Conservation (phyloP, 2,797 vertebrate genomes). For the Anniella stebbinsi region DNA sequence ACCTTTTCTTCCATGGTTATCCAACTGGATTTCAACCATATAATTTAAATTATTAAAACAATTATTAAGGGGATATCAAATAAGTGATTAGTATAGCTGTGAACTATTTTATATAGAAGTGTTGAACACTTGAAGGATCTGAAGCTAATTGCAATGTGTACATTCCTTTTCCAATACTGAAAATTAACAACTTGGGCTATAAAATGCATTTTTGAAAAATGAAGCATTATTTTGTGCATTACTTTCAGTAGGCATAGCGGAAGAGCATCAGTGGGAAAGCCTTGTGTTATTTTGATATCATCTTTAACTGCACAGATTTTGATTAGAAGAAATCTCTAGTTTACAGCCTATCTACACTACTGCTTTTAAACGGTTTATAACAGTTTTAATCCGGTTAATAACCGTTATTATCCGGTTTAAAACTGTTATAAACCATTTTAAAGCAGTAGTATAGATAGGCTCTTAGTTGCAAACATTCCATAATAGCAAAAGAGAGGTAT, state of each 20-base stretch:
- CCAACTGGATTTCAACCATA: background rate
- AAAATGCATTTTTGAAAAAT: background rate
- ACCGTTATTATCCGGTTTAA: too few species aligned
- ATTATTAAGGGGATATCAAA: background rate
- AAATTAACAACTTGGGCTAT: background rate
- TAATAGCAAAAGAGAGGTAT: background rate
- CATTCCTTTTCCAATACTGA: background rate
- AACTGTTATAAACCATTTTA: too few species aligned
- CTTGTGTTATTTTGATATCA: background rate
- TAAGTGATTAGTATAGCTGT: background rate
- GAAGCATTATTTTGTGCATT: background rate
- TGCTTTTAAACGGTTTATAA: too few species aligned
- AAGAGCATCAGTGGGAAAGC: background rate
- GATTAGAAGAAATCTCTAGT: background rate
- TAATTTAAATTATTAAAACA: constrained; percentile 2
- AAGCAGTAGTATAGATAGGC: too few species aligned
- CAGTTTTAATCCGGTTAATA: too few species aligned
- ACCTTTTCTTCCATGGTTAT: background rate
- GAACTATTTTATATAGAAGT: background rate
- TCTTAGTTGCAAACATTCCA: too few species aligned
- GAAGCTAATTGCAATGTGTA: background rate
- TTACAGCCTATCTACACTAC: too few species aligned
- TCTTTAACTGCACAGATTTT: background rate
- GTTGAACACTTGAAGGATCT: too few species aligned
- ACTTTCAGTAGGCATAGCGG: background rate